Percentiles rank a stretch among this genome's conserved stretches.
Evolutionary conservation across 2,113 vertebrate genomes (phyloP).

Genomic region (Tragelaphus imberbis): DNA sequence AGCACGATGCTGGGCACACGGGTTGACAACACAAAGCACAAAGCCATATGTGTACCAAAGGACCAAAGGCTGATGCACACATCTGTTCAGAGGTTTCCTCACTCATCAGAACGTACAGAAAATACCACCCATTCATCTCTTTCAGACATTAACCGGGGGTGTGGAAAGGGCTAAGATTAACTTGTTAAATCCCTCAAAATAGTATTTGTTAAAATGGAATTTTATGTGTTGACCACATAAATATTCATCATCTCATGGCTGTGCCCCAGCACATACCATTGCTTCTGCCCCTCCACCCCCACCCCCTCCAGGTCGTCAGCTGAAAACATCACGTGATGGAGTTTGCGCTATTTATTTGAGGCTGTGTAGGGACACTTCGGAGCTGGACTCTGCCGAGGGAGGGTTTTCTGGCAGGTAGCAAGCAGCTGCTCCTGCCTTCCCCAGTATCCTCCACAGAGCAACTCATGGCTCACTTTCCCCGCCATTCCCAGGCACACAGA

Average conservation of each 20-base stretch:
- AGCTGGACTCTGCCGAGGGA: neutral
- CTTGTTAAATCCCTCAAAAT: slow-evolving; percentile 45
- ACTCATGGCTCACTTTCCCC: neutral
- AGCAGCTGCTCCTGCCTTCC: neutral
- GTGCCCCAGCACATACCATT: neutral
- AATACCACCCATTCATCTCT: neutral
- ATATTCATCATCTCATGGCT: slow-evolving; percentile 41
- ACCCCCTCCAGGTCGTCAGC: neutral
- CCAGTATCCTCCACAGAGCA: neutral
- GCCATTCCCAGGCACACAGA: neutral
- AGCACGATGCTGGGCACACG: neutral
- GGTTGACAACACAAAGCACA: neutral
- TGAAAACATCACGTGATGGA: neutral
- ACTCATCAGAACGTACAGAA: neutral
- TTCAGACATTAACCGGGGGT: neutral
- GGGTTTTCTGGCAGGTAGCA: neutral
- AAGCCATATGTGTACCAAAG: neutral
- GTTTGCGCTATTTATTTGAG: neutral
- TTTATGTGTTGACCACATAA: slow-evolving; percentile 44
- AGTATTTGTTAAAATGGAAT: slow-evolving; percentile 51
- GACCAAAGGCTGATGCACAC: neutral
- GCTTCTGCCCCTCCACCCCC: neutral
- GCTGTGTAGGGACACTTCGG: neutral
- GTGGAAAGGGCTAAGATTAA: slow-evolving; percentile 56
- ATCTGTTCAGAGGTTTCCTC: slow-evolving; percentile 7